These are phyloP conservation scores for Latheticus oryzae DNA, from an alignment of 2,888 invertebrate genomes.

Conservation along the genomic window DNA sequence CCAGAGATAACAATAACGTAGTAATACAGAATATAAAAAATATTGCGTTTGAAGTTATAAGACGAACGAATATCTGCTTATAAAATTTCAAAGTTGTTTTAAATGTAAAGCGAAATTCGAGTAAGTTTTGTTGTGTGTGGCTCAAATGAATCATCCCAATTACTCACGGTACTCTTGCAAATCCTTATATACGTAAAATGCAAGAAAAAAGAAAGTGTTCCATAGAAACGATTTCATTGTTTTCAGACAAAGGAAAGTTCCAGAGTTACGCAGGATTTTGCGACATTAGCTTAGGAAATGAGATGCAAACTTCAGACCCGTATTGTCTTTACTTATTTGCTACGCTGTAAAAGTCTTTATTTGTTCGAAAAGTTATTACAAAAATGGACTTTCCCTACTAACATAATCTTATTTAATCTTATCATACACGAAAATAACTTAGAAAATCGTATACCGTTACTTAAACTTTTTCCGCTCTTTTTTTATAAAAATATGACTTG, in stretches of 20 bases:
- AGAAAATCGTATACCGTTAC: no score
- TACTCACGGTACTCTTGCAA: constrained; percentile 38
- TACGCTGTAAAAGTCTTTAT: constrained; percentile 31
- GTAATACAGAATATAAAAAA: constrained; percentile 4
- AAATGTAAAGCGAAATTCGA: constrained; percentile 12
- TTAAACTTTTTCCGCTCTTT: no score
- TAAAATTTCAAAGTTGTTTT: constrained; percentile 19
- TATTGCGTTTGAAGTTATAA: constrained; percentile 13
- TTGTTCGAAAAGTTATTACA: constrained; percentile 36
- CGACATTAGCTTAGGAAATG: constrained; percentile 45
- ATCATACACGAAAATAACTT: no score
- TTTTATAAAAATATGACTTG: no score
- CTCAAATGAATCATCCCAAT: constrained; percentile 44
- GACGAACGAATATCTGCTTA: constrained; percentile 7
- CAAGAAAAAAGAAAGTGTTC: constrained; percentile 38
- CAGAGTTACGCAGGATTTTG: constrained; percentile 46
- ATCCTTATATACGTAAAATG: constrained; percentile 37
- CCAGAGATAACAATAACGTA: constrained; percentile 16
- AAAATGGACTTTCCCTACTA: constrained; percentile 23
- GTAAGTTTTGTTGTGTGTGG: constrained; percentile 18
- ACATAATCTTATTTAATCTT: constrained; percentile 25
- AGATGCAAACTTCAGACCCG: constrained; percentile 36
- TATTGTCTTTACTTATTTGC: constrained; percentile 35
- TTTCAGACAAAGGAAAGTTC: constrained; percentile 44
- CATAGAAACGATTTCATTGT: constrained; percentile 45